Evolutionary conservation across 2,888 invertebrate species (phyloP).

Genomic region (Bruchidius siliquastri): DNA sequence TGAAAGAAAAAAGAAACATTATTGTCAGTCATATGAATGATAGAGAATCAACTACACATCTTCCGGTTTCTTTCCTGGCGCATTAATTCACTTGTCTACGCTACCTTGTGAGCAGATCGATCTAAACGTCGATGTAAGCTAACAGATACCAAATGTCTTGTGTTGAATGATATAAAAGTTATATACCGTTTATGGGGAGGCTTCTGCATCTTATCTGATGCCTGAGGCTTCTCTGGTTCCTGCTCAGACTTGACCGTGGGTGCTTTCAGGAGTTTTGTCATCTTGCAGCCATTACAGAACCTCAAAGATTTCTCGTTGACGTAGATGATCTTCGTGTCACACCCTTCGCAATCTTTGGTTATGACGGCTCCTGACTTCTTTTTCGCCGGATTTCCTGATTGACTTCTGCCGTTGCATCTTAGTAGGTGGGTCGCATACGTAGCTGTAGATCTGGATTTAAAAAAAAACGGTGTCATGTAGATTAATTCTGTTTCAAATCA

Average conservation of each 20-base stretch:
- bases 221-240: not conserved
- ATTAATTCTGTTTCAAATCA: conserved; percentile 2
- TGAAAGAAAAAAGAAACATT: not conserved
- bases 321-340: conserved; percentile 25
- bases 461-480: not conserved
- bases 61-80: too few relatives aligned
- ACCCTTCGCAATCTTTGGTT: conserved; percentile 20
- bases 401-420: conserved; percentile 26
- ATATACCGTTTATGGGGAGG: not conserved
- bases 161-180: too few relatives aligned
- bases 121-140: too few relatives aligned
- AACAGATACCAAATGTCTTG: too few relatives aligned
- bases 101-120: too few relatives aligned
- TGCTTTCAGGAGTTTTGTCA: not conserved
- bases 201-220: not conserved
- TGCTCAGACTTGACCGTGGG: not conserved
- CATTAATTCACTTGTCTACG: too few relatives aligned
- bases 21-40: too few relatives aligned
- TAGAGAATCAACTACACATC: too few relatives aligned
- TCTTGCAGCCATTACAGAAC: conserved; percentile 26
- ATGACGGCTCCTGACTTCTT: conserved; percentile 13
- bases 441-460: conserved; percentile 22
- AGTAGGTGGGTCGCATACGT: conserved; percentile 37
- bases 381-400: not conserved
- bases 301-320: conserved; percentile 20